A percentile compares a stretch with the other conserved stretches of the same genome.
phyloP scores from a whole-genome alignment of 2,113 vertebrate species.

The Neolamprologus devosi region DNA sequence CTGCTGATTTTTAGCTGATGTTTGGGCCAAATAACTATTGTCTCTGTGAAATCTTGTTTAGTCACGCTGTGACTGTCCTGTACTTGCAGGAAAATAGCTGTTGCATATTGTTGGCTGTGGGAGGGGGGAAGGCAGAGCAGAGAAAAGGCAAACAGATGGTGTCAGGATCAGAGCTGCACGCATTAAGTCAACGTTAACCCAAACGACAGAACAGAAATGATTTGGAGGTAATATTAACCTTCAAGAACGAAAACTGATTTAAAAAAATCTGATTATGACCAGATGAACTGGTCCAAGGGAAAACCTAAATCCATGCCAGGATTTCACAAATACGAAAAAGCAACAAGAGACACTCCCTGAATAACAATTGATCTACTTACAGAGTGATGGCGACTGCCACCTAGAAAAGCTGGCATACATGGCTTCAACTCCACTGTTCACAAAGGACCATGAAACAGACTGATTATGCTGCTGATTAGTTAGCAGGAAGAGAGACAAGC shows the following conservation, averaged over 20 bases:
- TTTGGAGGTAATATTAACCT: not conserved
- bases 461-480: conserved; percentile 49
- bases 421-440: not conserved
- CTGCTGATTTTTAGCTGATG: not conserved
- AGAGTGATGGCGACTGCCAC: not conserved
- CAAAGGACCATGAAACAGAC: conserved; percentile 30
- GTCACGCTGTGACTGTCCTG: conserved; percentile 28
- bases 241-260: not conserved
- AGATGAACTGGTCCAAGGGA: conserved; percentile 5
- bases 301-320: not conserved
- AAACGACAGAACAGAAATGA: not conserved
- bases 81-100: conserved; percentile 35
- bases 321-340: conserved; percentile 22
- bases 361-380: conserved; percentile 34
- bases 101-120: conserved; percentile 9
- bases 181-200: not conserved
- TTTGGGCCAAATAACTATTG: conserved; percentile 30
- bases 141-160: conserved; percentile 20
- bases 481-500: conserved; percentile 17
- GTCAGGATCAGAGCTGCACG: not conserved
- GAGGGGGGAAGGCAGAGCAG: not conserved
- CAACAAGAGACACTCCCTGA: conserved; percentile 3
- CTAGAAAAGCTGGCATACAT: conserved; percentile 7
- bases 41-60: conserved; percentile 47
- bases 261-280: conserved; percentile 5